Evolutionary conservation across 2,797 vertebrate species (phyloP), one percentile per base, ranked within the genome.

Genomic region (Peromyscus attwateri): DNA sequence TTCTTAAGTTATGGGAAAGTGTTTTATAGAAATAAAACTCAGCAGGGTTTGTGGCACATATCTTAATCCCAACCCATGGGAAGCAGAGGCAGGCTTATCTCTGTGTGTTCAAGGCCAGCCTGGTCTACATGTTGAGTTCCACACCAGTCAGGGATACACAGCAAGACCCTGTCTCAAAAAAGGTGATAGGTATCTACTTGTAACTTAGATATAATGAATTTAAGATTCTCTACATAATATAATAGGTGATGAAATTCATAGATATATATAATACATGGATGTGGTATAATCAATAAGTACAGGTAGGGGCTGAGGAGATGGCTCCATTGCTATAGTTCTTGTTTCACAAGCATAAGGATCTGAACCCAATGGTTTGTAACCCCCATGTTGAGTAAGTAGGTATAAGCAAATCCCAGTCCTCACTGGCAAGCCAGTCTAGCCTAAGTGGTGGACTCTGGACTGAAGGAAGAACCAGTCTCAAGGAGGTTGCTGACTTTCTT

Each of bases 1-100:
- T 85, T 91, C 70, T 62, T 73, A 92, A 87, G 21, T 90, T 80
- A n/a, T 66, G 25, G 57, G 29, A 81, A 91, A 92, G 52, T 71
- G 12, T 49, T 92, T 94, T 52, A 57, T 81, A 84, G 19, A 96
- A 71, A 25, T 11, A n/a, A 94, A 92, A 49, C 8, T 57, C 66
- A 77, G 31, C 70, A 64, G 12, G 29, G 21, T n/a, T n/a, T 87
- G 31, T 70, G 66, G 31, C 13, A 52, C 21, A 27, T n/a, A 55
- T 55, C 52, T 55, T 68, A 68, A 8, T 49, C 62, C 19, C 43
- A 52, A 19, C 64, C 29, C 43, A n/a, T 66, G 27, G 66, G 83
- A 70, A 34, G 31, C 8, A 49, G 31, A 25, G 13, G 6, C 12
- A 87, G 23, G 19, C 31, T 55, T 49, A 34, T 55, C 31, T 79